A percentile compares a stretch with the other conserved stretches of the same genome.
Evolutionary conservation across 2,888 invertebrate genomes (phyloP).

Genomic region (Pyrocoelia pectoralis): DNA sequence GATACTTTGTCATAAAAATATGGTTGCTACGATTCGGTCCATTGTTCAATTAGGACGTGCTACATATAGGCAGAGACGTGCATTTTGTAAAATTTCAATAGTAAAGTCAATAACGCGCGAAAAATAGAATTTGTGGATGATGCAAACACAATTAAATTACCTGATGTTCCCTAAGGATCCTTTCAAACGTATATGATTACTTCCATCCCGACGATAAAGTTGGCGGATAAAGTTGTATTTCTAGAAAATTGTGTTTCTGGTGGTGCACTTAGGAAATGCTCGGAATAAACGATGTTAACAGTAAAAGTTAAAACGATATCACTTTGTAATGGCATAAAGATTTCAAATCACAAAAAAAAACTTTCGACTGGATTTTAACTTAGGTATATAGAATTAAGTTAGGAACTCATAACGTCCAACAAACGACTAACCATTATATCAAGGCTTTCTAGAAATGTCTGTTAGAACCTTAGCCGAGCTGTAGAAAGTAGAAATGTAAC

Average conservation of each 20-base stretch:
- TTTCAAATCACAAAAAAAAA: not conserved
- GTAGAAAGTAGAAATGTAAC: conserved; percentile 27
- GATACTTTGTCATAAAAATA: conserved; percentile 29
- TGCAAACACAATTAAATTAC: conserved; percentile 1
- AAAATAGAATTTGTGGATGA: not conserved
- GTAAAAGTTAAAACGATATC: not conserved
- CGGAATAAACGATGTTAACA: not conserved
- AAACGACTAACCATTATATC: conserved; percentile 25
- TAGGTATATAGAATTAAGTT: not conserved
- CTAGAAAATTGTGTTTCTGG: not conserved
- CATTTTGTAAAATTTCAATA: not conserved
- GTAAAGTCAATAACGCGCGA: not conserved
- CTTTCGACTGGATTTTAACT: not conserved
- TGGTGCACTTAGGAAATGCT: not conserved
- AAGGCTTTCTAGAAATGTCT: conserved; percentile 24
- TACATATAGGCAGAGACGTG: conserved; percentile 5
- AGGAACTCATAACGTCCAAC: conserved; percentile 18
- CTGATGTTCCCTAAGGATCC: not conserved
- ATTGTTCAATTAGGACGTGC: conserved; percentile 28
- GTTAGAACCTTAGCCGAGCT: conserved; percentile 20
- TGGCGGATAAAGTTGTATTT: not conserved
- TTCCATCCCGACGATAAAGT: not conserved
- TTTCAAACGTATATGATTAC: not conserved
- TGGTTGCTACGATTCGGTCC: conserved; percentile 25
- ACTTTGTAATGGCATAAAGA: not conserved